Evolutionary conservation across 2,113 vertebrate genomes (phyloP).

Genomic region (Ceuthmochares aereus): DNA sequence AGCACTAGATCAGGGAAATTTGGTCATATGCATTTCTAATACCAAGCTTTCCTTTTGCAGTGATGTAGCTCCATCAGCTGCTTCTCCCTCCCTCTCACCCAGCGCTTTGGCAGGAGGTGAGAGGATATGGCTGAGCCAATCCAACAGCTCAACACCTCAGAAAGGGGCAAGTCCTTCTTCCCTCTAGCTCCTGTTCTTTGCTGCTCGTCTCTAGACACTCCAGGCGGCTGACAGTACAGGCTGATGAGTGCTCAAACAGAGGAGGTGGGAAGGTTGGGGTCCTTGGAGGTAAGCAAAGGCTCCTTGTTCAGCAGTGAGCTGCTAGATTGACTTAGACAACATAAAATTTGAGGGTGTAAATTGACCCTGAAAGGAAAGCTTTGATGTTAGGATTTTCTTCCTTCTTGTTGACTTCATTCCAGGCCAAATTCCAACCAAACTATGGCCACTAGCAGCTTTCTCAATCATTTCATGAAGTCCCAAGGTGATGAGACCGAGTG

Average conservation of each 20-base stretch:
- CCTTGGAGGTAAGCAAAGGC: neutral
- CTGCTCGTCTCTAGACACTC: neutral
- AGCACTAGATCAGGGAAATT: neutral
- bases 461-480: neutral
- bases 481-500: neutral
- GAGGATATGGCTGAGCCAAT: constrained; percentile 17
- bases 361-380: constrained; percentile 47
- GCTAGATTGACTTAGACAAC: constrained; percentile 21
- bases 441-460: constrained; percentile 12
- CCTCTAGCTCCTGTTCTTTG: neutral
- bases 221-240: neutral
- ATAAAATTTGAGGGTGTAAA: constrained; percentile 38
- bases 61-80: neutral
- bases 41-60: neutral
- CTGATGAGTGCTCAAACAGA: neutral
- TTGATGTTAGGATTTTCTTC: constrained; percentile 41
- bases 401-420: constrained; percentile 22
- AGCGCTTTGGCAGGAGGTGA: constrained; percentile 25
- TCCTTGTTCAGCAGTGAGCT: neutral
- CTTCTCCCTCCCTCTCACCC: neutral
- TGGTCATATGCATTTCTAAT: neutral
- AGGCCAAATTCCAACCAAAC: constrained; percentile 49
- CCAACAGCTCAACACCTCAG: constrained; percentile 43
- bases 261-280: neutral
- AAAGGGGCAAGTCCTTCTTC: neutral